Evolutionary conservation across 2,797 vertebrate genomes (phyloP).

Genomic region (Sebastes vulpes): DNA sequence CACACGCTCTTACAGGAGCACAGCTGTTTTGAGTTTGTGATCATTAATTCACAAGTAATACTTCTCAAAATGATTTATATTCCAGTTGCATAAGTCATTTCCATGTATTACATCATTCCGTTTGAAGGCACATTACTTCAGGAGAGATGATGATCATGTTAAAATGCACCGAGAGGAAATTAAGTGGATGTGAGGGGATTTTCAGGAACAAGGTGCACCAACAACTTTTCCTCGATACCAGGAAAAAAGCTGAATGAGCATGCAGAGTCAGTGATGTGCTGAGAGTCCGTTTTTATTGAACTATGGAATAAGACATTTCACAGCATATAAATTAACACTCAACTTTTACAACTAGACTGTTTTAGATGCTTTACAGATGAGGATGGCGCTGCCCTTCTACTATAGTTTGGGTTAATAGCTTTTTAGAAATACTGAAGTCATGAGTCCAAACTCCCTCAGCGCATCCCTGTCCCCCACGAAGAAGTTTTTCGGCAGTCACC

Average conservation of each 20-base stretch:
- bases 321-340: background rate
- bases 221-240: background rate
- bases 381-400: background rate
- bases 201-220: background rate
- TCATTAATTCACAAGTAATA: background rate
- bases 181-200: background rate
- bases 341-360: background rate
- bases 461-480: background rate
- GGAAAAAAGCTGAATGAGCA: background rate
- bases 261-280: background rate
- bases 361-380: background rate
- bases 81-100: constrained; percentile 14
- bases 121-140: constrained; percentile 21
- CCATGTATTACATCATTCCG: constrained; percentile 41
- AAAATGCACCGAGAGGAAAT: constrained; percentile 20
- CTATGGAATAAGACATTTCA: background rate
- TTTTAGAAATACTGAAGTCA: background rate
- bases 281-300: background rate
- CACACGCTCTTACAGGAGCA: background rate
- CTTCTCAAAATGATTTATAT: constrained; percentile 6
- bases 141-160: constrained; percentile 2
- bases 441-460: background rate
- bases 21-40: background rate
- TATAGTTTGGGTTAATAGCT: background rate
- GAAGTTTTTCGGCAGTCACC: background rate